Conservation (phyloP, 2,113 vertebrate genomes). For the Nipponia nippon region DNA sequence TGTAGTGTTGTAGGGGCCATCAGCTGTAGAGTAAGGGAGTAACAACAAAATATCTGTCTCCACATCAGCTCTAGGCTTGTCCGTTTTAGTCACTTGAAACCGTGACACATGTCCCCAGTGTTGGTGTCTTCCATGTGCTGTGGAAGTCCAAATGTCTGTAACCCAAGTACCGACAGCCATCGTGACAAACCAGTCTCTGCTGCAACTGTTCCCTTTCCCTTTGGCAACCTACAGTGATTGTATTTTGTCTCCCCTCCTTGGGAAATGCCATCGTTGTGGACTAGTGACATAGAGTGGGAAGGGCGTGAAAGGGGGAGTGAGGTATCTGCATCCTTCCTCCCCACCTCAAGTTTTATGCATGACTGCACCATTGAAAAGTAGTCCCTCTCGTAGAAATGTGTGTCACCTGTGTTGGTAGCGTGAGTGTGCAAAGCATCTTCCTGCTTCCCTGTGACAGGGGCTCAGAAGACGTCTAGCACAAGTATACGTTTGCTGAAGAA, state of each 20-base stretch:
- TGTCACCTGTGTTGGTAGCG: not conserved
- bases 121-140: slow-evolving; percentile 59
- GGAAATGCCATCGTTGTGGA: not conserved
- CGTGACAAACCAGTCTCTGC: slow-evolving; percentile 39
- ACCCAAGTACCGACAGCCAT: not conserved
- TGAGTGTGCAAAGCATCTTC: slow-evolving; percentile 13
- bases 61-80: slow-evolving; percentile 19
- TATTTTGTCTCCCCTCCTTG: not conserved
- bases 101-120: not conserved
- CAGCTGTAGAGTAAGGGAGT: not conserved
- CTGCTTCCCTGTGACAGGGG: not conserved
- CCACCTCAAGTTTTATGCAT: slow-evolving; percentile 54
- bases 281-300: not conserved
- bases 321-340: slow-evolving; percentile 48
- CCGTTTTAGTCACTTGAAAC: not conserved
- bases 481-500: not conserved
- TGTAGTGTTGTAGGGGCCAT: not conserved
- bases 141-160: slow-evolving; percentile 55
- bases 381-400: not conserved
- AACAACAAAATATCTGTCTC: not conserved
- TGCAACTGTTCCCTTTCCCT: slow-evolving; percentile 3
- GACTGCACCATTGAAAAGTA: not conserved
- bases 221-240: not conserved
- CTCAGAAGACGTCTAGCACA: not conserved
- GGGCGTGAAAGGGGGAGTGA: not conserved